phyloP scores from a whole-genome alignment of 2,888 invertebrate genomes.

The Panorpa germanica region DNA sequence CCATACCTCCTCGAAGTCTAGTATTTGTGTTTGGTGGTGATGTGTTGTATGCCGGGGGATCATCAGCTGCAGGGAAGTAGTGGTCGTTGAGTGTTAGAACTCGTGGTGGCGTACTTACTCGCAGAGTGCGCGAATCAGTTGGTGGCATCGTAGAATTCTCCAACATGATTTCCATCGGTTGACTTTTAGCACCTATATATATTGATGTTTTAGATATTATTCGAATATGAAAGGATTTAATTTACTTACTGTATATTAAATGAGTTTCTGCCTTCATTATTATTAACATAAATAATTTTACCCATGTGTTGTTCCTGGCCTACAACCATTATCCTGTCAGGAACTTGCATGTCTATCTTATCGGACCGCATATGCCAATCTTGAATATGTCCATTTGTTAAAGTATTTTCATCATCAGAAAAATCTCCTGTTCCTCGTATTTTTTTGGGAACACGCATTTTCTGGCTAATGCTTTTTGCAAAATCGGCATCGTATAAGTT shows the following conservation, averaged over 20 bases:
- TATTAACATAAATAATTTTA: conserved; percentile 16
- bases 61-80: conserved; percentile 54
- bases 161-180: conserved; percentile 65
- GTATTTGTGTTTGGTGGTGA: conserved; percentile 14
- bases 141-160: conserved; percentile 62
- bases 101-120: conserved; percentile 78
- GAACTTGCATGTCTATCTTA: conserved; percentile 81
- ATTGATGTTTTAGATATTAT: too few species aligned
- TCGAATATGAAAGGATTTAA: not conserved
- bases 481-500: conserved; percentile 45
- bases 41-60: conserved; percentile 20
- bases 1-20: conserved; percentile 13
- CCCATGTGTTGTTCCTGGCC: conserved; percentile 56
- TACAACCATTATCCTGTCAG: conserved; percentile 77
- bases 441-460: conserved; percentile 65
- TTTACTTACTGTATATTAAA: not conserved
- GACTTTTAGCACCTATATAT: not conserved
- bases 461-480: conserved; percentile 57
- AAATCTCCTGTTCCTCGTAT: conserved; percentile 56
- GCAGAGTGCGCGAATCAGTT: conserved; percentile 50
- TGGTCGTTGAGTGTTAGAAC: conserved; percentile 73
- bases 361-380: conserved; percentile 48
- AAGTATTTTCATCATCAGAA: conserved; percentile 37
- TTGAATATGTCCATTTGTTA: conserved; percentile 38
- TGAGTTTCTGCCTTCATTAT: not conserved